Base-by-base conservation (phyloP, 2,113 vertebrate genomes). In the Onychostoma macrolepis region DNA sequence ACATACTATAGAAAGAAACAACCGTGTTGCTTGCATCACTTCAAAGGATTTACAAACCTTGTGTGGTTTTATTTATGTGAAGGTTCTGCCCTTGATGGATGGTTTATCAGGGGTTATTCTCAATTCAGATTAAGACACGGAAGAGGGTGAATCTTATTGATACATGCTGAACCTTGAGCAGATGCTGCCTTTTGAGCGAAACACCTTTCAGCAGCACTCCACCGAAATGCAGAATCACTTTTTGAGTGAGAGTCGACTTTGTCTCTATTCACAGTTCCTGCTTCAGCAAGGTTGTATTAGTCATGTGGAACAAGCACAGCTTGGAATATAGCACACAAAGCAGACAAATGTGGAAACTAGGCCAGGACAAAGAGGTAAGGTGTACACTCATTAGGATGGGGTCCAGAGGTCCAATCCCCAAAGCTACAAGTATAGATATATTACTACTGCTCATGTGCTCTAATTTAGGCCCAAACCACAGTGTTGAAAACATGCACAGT, bases 81-180 rank as follows among this genome's bases (percentile, higher is more conserved):
- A 88, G 89, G 88, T 88, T 91, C 87, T 85, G 86, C 84, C 89
- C 86, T 91, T 53, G 90, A 90, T 90, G 91, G 83, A 92, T 86
- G 93, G 92, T 95, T 95, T 94, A 95, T 90, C 89, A 84, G 65
- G 41, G 87, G 85, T 83, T 92, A 92, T 90, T 94, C 88, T 90
- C 90, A 90, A 94, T 94, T 92, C 93, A 93, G 92, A 93, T 94
- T 92, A 92, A 93, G 92, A 84, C 78, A 89, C 69, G 67, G 53
- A 26, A 89, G 89, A 92, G 15, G 92, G 90, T 90, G 48, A 88
- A 61, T 56, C 48, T 81, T 90, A 91, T 83, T 92, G 91, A 94
- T 88, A 85, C 87, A 87, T 75, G 86, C 91, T 93, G 91, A 93
- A 92, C 88, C 90, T 87, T 77, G 86, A 91, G 91, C 84, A 91